A percentile compares a stretch with the other conserved stretches of the same genome.
phyloP scores from a whole-genome alignment of 2,888 invertebrate genomes.

The Hirtodrosophila duncani region DNA sequence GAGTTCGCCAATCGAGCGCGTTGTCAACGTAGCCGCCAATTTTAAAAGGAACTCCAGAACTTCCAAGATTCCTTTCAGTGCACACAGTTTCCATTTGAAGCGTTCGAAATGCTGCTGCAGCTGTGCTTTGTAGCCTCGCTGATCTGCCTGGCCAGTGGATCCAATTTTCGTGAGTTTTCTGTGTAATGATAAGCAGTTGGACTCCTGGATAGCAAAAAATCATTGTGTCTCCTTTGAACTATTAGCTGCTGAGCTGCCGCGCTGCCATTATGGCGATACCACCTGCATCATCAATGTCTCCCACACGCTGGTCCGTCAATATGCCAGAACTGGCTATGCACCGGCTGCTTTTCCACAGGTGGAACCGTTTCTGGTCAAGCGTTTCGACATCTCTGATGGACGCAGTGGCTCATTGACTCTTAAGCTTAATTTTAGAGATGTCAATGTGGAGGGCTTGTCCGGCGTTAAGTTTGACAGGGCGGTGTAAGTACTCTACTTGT shows the following conservation, averaged over 20 bases:
- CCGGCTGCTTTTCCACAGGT: constrained; percentile 73
- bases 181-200: neutral
- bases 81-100: neutral
- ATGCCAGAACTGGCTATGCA: constrained; percentile 73
- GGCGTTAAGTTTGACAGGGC: constrained; percentile 70
- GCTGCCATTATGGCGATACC: constrained; percentile 72
- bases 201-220: neutral
- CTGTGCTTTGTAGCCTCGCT: constrained; percentile 28
- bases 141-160: constrained; percentile 35
- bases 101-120: constrained; percentile 32
- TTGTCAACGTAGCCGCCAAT: constrained; percentile 15
- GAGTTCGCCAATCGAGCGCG: constrained; percentile 62
- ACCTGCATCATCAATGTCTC: constrained; percentile 72
- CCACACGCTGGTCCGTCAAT: constrained; percentile 58
- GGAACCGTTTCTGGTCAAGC: constrained; percentile 75
- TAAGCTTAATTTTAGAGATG: constrained; percentile 73
- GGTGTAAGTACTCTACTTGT: constrained; percentile 78
- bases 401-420: constrained; percentile 71
- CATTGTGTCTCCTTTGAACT: constrained; percentile 1
- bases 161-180: constrained; percentile 61
- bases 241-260: constrained; percentile 73
- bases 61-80: neutral
- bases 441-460: constrained; percentile 75
- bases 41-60: neutral
- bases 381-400: constrained; percentile 74